Evolutionary conservation across 2,797 vertebrate species (phyloP), one percentile per base, ranked within the genome.

Genomic region (Austrolebias charrua): DNA sequence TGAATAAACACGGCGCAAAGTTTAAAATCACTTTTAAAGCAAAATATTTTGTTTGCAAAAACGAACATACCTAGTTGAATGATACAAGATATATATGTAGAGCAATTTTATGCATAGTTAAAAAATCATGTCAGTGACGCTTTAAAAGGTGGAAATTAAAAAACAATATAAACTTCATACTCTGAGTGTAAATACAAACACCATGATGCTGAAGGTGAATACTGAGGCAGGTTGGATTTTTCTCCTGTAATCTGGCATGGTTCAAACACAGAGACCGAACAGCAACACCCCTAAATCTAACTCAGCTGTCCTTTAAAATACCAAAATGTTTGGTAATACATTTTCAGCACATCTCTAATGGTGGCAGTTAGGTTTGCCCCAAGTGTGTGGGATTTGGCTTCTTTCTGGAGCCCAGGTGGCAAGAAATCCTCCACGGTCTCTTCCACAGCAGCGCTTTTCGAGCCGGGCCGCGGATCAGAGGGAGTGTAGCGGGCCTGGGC

Each of bases 271-370:
- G 52, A 71, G 56, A 35, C 63, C 75, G 71, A 69, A 58, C 56
- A 70, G 76, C 58, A 69, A 67, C 60, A 35, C 46, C 72, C 81
- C 81, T 86, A 91, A 91, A 92, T 88, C 87, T 75, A 84, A 88
- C 86, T 92, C 82, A 88, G 91, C 90, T 91, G 90, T 85, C 58
- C 88, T 87, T 89, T 91, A 86, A 92, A 92, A 92, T 91, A 88
- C 92, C 89, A 89, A 89, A 91, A 91, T 84, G 90, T 92, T 89
- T 88, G 80, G 88, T 89, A 88, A 90, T 93, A 92, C 80, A 93
- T 92, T 90, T 87, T 75, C 90, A 88, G 75, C 85, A 83, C 79
- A 79, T 59, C 73, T 85, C 84, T 90, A 90, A 90, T 88, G 85
- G 88, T 79, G 90, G 89, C 91, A 93, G 92, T 89, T 93, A 88